Percentiles rank a stretch among this genome's conserved stretches.
Conservation (phyloP, 2,888 invertebrate genomes). For the Cordylochernes scorpioides region DNA sequence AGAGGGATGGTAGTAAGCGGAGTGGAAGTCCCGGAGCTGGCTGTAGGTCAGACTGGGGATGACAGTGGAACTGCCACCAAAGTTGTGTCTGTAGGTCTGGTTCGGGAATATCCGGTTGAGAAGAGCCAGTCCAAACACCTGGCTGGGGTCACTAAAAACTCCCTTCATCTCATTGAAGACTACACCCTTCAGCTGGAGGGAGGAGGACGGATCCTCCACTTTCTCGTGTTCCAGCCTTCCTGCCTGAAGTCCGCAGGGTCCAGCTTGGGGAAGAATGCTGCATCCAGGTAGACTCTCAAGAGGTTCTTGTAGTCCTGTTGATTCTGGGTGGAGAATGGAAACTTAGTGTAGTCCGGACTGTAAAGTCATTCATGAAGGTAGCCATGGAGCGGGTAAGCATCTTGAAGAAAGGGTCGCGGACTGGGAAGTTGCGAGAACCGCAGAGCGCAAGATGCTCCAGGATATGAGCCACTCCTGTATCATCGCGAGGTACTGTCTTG, state of each 20-base stretch:
- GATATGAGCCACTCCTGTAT: conserved; percentile 73
- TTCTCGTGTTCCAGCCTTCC: conserved; percentile 53
- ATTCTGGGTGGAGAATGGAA: conserved; percentile 80
- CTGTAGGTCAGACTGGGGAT: conserved; percentile 59
- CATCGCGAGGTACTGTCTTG: conserved; percentile 62
- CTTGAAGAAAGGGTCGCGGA: conserved; percentile 82
- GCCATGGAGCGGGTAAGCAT: conserved; percentile 73
- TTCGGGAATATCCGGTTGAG: conserved; percentile 51
- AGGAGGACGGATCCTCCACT: conserved; percentile 39
- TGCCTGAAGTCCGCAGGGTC: conserved; percentile 46
- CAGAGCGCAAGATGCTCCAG: conserved; percentile 72
- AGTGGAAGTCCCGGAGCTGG: conserved; percentile 52
- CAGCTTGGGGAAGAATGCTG: conserved; percentile 59
- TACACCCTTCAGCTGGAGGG: conserved; percentile 62
- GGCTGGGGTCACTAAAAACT: conserved; percentile 63
- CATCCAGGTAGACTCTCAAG: conserved; percentile 49
- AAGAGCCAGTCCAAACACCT: conserved; percentile 45
- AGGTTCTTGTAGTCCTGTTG: conserved; percentile 34
- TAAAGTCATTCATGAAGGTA: conserved; percentile 88
- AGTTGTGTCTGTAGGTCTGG: conserved; percentile 61
- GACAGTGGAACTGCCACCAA: conserved; percentile 61
- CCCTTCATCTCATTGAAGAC: conserved; percentile 98
- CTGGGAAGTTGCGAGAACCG: conserved; percentile 62
- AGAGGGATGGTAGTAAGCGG: conserved; percentile 64
- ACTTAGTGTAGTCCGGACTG: conserved; percentile 78